Conservation (phyloP, 2,797 vertebrate species). For the Enteromius thamalakanensis region DNA sequence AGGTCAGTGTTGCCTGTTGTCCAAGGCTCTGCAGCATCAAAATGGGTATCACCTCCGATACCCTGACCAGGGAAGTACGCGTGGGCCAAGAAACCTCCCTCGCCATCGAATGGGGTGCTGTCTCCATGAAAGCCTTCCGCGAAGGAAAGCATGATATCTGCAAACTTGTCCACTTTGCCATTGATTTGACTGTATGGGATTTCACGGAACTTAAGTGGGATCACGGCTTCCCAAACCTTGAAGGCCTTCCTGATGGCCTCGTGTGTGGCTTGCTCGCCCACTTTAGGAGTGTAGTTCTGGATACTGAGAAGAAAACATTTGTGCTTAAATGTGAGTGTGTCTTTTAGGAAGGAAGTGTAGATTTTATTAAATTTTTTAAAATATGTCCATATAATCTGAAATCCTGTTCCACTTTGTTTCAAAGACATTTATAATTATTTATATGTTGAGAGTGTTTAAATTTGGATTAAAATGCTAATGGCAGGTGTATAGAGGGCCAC, state of each 20-base stretch:
- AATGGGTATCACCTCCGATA: conserved; percentile 94
- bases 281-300: conserved; percentile 91
- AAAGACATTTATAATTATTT: neutral
- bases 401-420: neutral
- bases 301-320: conserved; percentile 76
- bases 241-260: conserved; percentile 90
- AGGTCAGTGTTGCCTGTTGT: conserved; percentile 84
- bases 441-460: neutral
- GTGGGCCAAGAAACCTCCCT: conserved; percentile 91
- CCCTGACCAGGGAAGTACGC: conserved; percentile 91
- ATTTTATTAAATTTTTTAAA: neutral
- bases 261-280: conserved; percentile 82
- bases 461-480: too few species aligned
- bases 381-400: neutral
- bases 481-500: neutral
- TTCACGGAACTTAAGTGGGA: conserved; percentile 86
- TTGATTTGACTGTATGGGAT: conserved; percentile 84
- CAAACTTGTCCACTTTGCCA: conserved; percentile 81
- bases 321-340: neutral
- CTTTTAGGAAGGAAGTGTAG: neutral
- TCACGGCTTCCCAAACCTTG: conserved; percentile 83
- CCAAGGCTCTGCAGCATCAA: conserved; percentile 91
- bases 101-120: conserved; percentile 92
- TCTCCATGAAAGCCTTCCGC: conserved; percentile 91
- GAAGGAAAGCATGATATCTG: conserved; percentile 94